These are phyloP conservation scores for Macrotrachela quadricornifera DNA, from an alignment of 1,140 invertebrate genomes.

Conservation along the genomic window DNA sequence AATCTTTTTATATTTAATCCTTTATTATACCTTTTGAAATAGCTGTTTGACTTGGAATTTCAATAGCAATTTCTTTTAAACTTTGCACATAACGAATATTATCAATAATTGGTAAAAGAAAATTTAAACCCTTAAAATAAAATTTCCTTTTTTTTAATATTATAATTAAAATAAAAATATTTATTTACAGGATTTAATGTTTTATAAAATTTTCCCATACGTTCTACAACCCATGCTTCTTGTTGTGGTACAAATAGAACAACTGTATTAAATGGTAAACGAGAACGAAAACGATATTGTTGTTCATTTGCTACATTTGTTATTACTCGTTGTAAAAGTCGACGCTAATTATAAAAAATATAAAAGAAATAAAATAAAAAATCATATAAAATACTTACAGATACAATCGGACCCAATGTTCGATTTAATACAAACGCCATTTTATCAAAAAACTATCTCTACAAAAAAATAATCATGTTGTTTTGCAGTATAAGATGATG, in stretches of 20 bases:
- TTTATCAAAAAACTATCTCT: too few species aligned
- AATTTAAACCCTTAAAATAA: conserved; percentile 51
- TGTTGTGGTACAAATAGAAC: conserved; percentile 96
- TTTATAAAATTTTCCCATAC: conserved; percentile 87
- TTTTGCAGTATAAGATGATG: too few species aligned
- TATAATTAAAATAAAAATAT: not conserved
- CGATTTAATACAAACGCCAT: too few species aligned
- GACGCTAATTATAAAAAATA: too few species aligned
- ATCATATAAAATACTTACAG: too few species aligned
- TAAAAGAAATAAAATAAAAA: too few species aligned
- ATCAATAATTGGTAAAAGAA: conserved; percentile 75
- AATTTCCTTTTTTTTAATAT: conserved; percentile 10
- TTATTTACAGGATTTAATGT: conserved; percentile 54
- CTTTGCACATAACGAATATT: conserved; percentile 90
- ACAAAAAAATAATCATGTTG: too few species aligned
- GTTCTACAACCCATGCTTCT: conserved; percentile 92
- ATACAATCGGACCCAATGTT: too few species aligned
- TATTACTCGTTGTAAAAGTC: too few species aligned
- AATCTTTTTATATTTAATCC: too few species aligned
- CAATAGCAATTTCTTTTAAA: conserved; percentile 95
- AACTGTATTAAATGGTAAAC: conserved; percentile 58
- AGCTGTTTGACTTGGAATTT: conserved; percentile 92
- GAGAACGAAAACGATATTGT: not conserved
- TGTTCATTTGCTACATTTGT: too few species aligned
- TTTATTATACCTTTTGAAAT: conserved; percentile 45